A percentile compares a stretch with the other conserved stretches of the same genome.
Evolutionary conservation across 1,140 invertebrate species (phyloP).

Genomic region (Heliconius melpomene): DNA sequence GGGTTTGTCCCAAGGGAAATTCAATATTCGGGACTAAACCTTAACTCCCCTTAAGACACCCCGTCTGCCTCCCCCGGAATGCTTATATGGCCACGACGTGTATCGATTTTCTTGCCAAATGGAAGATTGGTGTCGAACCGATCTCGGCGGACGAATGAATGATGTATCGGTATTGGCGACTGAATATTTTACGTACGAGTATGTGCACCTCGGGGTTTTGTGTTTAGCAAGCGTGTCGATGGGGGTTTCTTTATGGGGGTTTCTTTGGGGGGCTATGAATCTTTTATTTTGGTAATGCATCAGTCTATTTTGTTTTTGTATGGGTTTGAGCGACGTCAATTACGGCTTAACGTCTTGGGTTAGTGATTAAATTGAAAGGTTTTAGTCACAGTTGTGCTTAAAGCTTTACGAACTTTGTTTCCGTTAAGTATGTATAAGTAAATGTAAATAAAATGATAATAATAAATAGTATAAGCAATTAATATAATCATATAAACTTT

Average conservation of each 20-base stretch:
- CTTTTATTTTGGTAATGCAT: conserved; percentile 73
- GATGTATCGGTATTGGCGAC: conserved; percentile 74
- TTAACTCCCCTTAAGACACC: conserved; percentile 78
- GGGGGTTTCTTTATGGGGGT: conserved; percentile 58
- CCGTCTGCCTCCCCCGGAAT: conserved; percentile 77
- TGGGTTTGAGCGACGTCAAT: conserved; percentile 33
- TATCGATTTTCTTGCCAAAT: conserved; percentile 81
- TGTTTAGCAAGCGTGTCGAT: conserved; percentile 68
- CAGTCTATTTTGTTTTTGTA: conserved; percentile 39
- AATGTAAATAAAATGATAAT: background rate
- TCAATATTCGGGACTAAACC: conserved; percentile 82
- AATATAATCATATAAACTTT: no score
- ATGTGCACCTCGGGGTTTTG: conserved; percentile 65
- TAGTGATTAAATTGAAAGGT: conserved; percentile 20
- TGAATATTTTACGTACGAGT: conserved; percentile 68
- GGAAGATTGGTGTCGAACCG: conserved; percentile 80
- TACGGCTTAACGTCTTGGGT: conserved; percentile 20
- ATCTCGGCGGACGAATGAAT: conserved; percentile 78
- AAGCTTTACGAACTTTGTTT: background rate
- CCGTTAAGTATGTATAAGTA: background rate
- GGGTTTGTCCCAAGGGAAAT: conserved; percentile 81
- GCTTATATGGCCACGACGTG: conserved; percentile 80
- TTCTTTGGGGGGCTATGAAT: conserved; percentile 50
- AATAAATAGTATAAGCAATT: no score
- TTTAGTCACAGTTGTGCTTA: background rate